Conservation (phyloP, 2,888 invertebrate genomes). For the Acanthopleura granulata region DNA sequence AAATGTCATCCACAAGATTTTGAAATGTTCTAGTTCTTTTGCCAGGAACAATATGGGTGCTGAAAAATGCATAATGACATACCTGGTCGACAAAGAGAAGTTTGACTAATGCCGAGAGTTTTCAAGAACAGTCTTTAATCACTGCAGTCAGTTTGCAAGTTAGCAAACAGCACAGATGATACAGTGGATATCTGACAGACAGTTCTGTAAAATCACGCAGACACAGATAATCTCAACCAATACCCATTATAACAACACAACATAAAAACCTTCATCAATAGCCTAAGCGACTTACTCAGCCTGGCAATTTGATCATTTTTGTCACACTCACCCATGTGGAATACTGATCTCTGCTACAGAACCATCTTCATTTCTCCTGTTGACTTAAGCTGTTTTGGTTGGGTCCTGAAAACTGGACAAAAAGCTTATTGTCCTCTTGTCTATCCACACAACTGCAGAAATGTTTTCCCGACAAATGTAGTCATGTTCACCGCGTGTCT, state of each 20-base stretch:
- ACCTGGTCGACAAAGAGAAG: no score
- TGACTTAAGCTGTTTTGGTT: constrained; percentile 10
- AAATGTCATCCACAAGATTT: constrained; percentile 23
- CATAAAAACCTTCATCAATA: constrained; percentile 25
- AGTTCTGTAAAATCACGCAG: no score
- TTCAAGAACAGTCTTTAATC: no score
- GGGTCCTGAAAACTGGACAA: constrained; percentile 25
- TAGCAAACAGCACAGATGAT: no score
- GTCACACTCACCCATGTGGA: constrained; percentile 33
- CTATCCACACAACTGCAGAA: constrained; percentile 28
- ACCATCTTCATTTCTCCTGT: constrained; percentile 22
- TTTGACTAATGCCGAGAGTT: no score
- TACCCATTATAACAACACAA: constrained; percentile 25
- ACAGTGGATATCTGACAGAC: no score
- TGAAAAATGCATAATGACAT: not conserved
- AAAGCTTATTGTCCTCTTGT: constrained; percentile 30
- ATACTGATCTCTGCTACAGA: not conserved
- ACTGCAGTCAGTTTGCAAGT: no score
- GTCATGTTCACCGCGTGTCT: constrained; percentile 17
- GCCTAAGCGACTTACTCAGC: constrained; percentile 24
- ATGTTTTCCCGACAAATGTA: constrained; percentile 21
- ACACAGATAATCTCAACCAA: no score
- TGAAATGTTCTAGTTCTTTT: constrained; percentile 18
- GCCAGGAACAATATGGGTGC: no score
- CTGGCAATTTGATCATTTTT: constrained; percentile 30